Evolutionary conservation across 2,888 invertebrate genomes (phyloP).

Genomic region (Orthosia gothica): DNA sequence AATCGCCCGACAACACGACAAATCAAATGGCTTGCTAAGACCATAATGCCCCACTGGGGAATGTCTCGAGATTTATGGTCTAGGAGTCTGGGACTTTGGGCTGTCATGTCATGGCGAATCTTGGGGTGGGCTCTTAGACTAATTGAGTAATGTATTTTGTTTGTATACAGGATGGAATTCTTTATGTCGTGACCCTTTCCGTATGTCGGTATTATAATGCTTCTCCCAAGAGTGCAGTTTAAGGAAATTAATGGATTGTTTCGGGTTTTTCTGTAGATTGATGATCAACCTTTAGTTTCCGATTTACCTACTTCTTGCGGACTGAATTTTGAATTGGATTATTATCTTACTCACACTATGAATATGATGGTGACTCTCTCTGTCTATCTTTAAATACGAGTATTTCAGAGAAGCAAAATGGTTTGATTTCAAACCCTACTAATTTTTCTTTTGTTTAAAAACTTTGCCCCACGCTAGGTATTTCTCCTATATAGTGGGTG

Average conservation of each 20-base stretch:
- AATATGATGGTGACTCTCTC: neutral
- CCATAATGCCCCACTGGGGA: slow-evolving; percentile 53
- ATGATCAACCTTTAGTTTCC: neutral
- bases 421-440: too few relatives aligned
- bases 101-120: slow-evolving; percentile 36
- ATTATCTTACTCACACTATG: neutral
- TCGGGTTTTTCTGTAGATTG: neutral
- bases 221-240: neutral
- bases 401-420: too few relatives aligned
- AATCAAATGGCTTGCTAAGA: slow-evolving; percentile 56
- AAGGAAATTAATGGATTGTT: slow-evolving; percentile 1
- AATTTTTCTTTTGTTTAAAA: too few relatives aligned
- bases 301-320: neutral
- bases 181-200: slow-evolving; percentile 24
- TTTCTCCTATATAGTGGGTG: too few relatives aligned
- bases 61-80: slow-evolving; percentile 57
- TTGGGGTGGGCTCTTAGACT: slow-evolving; percentile 46
- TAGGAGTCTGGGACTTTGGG: slow-evolving; percentile 30
- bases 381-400: neutral
- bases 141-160: slow-evolving; percentile 49
- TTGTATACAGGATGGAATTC: slow-evolving; percentile 1
- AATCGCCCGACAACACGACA: slow-evolving; percentile 42
- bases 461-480: too few relatives aligned
- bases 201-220: neutral
- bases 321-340: too few relatives aligned